These are phyloP conservation scores for Falco biarmicus DNA, from an alignment of 2,797 vertebrate species.

Conservation along the genomic window DNA sequence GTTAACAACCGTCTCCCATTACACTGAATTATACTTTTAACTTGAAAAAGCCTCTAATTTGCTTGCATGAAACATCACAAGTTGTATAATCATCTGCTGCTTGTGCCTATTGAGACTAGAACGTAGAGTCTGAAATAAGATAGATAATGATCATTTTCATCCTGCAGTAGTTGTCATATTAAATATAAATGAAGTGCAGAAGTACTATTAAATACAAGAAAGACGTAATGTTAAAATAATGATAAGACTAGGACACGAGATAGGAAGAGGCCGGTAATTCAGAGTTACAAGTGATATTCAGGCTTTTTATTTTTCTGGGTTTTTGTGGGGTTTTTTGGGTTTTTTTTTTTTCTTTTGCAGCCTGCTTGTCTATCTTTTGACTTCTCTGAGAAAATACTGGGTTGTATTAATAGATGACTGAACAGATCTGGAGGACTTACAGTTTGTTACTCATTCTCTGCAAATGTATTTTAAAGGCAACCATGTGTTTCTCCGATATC, in stretches of 20 bases:
- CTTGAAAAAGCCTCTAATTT: conserved; percentile 50
- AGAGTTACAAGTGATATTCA: conserved; percentile 26
- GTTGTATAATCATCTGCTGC: conserved; percentile 64
- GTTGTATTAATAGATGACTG: not conserved
- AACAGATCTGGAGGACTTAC: not conserved
- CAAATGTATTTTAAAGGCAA: conserved; percentile 34
- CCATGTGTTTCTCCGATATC: not conserved
- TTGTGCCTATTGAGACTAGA: conserved; percentile 63
- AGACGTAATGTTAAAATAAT: conserved; percentile 55
- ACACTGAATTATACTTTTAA: conserved; percentile 69
- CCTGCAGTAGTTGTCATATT: conserved; percentile 56
- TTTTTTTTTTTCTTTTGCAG: not conserved
- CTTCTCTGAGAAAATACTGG: conserved; percentile 14
- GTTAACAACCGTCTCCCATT: conserved; percentile 61
- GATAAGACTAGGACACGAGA: conserved; percentile 39
- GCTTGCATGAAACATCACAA: conserved; percentile 58
- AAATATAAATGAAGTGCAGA: conserved; percentile 56
- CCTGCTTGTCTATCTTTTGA: conserved; percentile 21
- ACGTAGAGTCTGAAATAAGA: conserved; percentile 54
- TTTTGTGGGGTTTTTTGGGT: too few relatives aligned
- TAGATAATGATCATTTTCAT: conserved; percentile 62
- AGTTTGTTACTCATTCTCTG: not conserved
- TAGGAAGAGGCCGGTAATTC: conserved; percentile 39
- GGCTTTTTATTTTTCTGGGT: not conserved
- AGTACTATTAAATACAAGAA: conserved; percentile 48